phyloP scores from a whole-genome alignment of 2,113 vertebrate species.

The Tauraco erythrolophus region DNA sequence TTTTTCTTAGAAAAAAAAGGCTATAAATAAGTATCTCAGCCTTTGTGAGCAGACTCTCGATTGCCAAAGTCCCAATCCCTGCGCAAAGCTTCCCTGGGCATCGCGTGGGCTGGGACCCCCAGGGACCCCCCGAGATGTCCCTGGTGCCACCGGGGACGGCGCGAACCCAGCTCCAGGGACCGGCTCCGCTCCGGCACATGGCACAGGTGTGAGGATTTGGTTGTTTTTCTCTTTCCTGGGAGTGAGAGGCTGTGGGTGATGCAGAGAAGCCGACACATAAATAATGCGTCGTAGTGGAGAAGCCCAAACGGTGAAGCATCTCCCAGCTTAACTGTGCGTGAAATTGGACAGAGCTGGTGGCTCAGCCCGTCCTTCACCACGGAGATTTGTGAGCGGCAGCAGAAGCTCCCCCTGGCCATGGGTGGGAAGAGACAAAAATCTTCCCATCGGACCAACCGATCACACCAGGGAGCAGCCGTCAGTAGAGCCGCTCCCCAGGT shows the following conservation, averaged over 20 bases:
- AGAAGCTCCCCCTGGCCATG: background rate
- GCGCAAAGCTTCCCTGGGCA: background rate
- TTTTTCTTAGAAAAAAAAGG: background rate
- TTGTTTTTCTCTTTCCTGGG: fast-evolving
- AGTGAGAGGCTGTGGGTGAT: background rate
- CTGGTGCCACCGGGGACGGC: background rate
- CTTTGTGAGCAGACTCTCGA: background rate
- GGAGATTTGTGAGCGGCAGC: background rate
- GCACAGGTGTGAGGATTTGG: fast-evolving
- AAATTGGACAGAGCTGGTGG: background rate
- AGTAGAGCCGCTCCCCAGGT: background rate
- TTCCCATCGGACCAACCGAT: fast-evolving
- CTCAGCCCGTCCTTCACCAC: background rate
- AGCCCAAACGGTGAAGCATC: background rate
- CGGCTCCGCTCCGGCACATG: fast-evolving
- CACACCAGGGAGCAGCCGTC: background rate
- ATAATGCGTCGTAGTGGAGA: background rate
- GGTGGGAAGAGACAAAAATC: background rate
- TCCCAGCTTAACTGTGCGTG: background rate
- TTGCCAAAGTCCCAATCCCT: fast-evolving
- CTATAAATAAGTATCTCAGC: background rate
- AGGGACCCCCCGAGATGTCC: background rate
- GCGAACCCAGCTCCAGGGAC: background rate
- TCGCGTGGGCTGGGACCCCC: fast-evolving
- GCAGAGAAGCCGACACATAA: background rate